These are phyloP conservation scores for Toxostoma redivivum DNA, from an alignment of 2,113 vertebrate species.

Conservation along the genomic window DNA sequence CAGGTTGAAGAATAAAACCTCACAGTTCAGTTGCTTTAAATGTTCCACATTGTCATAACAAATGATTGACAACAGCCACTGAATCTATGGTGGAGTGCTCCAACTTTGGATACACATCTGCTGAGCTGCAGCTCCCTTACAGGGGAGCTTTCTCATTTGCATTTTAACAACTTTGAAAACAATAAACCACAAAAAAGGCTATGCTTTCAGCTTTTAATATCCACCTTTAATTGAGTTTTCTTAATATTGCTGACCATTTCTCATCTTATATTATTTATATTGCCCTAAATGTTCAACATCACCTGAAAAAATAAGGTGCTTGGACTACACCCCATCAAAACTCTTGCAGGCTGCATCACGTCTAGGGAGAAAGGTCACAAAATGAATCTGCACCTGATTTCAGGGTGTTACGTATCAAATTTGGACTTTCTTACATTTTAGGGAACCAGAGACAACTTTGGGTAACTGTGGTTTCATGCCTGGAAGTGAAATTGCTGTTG, in stretches of 20 bases:
- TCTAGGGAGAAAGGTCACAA: not conserved
- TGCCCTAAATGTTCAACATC: not conserved
- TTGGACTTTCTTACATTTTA: not conserved
- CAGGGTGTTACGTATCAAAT: not conserved
- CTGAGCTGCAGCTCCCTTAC: not conserved
- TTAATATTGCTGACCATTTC: not conserved
- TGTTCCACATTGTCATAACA: not conserved
- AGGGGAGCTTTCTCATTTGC: not conserved
- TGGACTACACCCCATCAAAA: not conserved
- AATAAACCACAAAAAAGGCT: not conserved
- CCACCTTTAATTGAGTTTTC: not conserved
- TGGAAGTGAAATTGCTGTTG: not conserved
- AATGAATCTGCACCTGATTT: not conserved
- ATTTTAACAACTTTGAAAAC: not conserved
- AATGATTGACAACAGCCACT: not conserved
- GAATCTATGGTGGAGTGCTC: not conserved
- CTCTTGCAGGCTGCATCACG: not conserved
- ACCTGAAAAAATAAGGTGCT: constrained; percentile 3
- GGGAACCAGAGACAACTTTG: not conserved
- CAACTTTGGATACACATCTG: not conserved
- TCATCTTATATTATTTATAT: not conserved
- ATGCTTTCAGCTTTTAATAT: not conserved
- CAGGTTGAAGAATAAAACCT: not conserved
- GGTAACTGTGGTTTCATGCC: not conserved
- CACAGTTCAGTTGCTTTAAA: not conserved